Conservation (phyloP, 2,797 vertebrate species). For the Acanthurus lineatus region DNA sequence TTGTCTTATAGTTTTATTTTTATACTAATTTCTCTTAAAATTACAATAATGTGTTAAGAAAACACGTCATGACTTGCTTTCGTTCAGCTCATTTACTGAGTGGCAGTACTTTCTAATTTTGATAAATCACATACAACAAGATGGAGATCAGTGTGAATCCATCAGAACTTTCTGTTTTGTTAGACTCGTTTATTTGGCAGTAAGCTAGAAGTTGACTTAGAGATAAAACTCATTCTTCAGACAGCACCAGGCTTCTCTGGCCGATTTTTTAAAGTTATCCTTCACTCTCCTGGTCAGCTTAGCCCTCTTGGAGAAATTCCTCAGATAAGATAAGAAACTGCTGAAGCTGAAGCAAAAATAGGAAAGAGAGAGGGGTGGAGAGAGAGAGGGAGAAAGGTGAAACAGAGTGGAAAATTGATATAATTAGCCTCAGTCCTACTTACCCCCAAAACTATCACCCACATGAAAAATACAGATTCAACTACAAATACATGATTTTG, state of each 20-base stretch:
- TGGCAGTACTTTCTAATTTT: neutral
- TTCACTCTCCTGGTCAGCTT: slow-evolving; percentile 21
- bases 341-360: slow-evolving; percentile 60
- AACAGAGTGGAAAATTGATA: slow-evolving; percentile 14
- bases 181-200: neutral
- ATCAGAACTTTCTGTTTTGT: neutral
- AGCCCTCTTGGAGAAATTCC: slow-evolving; percentile 65
- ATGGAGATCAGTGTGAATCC: neutral
- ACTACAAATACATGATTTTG: neutral
- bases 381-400: slow-evolving; percentile 10
- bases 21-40: neutral
- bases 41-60: neutral
- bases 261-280: slow-evolving; percentile 14
- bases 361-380: slow-evolving; percentile 11
- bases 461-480: too few relatives aligned
- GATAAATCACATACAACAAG: neutral
- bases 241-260: neutral
- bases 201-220: neutral
- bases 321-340: slow-evolving; percentile 73
- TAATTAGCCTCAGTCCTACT: slow-evolving; percentile 25
- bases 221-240: neutral
- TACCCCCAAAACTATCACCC: neutral
- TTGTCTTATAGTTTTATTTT: neutral
- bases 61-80: neutral
- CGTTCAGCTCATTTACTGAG: neutral